Conservation (phyloP, 2,888 invertebrate genomes). For the Mylabris sibirica region DNA sequence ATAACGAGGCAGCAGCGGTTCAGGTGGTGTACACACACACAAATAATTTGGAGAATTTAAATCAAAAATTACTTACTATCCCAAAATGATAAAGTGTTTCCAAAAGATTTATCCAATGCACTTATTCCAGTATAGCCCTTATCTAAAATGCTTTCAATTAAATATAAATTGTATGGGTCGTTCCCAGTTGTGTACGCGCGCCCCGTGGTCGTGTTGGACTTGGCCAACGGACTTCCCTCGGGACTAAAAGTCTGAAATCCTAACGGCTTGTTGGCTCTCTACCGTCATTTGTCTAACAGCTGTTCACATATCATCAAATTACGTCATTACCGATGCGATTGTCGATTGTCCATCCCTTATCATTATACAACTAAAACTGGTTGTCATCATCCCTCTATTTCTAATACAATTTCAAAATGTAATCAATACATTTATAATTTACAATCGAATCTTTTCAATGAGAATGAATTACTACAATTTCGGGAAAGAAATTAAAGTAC, state of each 20-base stretch:
- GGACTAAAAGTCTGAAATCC: conserved; percentile 52
- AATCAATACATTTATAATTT: background rate
- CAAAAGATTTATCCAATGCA: background rate
- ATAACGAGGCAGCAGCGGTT: background rate
- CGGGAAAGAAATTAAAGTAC: conserved; percentile 24
- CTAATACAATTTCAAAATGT: background rate
- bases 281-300: conserved; percentile 62
- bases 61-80: background rate
- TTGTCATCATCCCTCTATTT: conserved; percentile 14
- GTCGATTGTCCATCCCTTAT: conserved; percentile 50
- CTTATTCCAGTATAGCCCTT: background rate
- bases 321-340: conserved; percentile 59
- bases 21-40: background rate
- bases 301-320: conserved; percentile 64
- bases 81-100: background rate
- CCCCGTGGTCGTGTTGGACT: conserved; percentile 16
- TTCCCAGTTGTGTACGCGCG: conserved; percentile 11
- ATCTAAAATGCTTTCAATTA: conserved; percentile 18
- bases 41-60: background rate
- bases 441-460: background rate
- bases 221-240: conserved; percentile 41
- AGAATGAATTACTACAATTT: conserved; percentile 26
- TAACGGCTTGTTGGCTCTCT: conserved; percentile 58
- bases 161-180: conserved; percentile 16
- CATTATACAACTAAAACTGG: conserved; percentile 29